phyloP scores from a whole-genome alignment of 1,140 invertebrate species.

The Diuraphis noxia region DNA sequence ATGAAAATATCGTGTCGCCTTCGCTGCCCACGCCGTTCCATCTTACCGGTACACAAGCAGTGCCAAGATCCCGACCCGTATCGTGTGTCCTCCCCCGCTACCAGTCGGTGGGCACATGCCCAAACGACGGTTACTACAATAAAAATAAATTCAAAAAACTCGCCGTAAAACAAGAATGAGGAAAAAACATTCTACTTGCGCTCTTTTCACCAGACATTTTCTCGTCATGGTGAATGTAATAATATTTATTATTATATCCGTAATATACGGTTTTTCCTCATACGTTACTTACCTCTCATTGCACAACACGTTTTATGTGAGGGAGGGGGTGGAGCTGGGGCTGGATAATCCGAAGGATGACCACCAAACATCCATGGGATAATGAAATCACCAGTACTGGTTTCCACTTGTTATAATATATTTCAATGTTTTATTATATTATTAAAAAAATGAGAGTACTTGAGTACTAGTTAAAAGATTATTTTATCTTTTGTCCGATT shows the following conservation, averaged over 20 bases:
- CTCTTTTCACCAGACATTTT: neutral
- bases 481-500: conserved; percentile 26
- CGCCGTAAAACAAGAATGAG: neutral
- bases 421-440: neutral
- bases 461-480: neutral
- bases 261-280: neutral
- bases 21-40: neutral
- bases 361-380: conserved; percentile 16
- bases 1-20: neutral
- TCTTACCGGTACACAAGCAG: neutral
- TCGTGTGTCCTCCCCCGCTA: neutral
- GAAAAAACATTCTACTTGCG: neutral
- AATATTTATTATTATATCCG: neutral
- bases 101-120: neutral
- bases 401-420: conserved; percentile 2
- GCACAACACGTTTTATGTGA: neutral
- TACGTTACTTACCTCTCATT: neutral
- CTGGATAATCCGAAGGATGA: neutral
- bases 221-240: neutral
- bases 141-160: neutral
- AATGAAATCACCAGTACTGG: neutral
- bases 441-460: neutral
- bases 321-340: too few species aligned
- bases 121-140: neutral
- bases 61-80: neutral